A percentile compares a stretch with the other conserved stretches of the same genome.
Conservation (phyloP, 2,113 vertebrate genomes). For the Spilogale gracilis region DNA sequence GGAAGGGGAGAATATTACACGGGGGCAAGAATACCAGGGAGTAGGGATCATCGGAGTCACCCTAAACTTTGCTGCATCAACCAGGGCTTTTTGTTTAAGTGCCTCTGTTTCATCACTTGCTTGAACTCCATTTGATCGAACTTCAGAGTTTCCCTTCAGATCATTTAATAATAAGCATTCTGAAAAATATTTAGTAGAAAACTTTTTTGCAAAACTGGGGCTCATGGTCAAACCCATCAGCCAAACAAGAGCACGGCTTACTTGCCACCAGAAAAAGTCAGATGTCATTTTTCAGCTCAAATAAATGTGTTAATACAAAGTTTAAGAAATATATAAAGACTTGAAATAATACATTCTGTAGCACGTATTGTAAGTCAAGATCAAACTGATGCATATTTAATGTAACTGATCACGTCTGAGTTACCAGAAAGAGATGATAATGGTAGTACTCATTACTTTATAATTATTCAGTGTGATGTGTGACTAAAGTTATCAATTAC, state of each 20-base stretch:
- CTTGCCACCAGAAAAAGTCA: constrained; percentile 39
- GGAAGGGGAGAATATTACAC: neutral
- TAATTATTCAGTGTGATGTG: constrained; percentile 33
- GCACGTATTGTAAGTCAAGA: neutral
- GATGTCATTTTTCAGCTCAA: constrained; percentile 48
- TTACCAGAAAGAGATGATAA: constrained; percentile 44
- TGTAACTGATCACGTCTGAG: constrained; percentile 16
- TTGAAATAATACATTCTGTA: neutral
- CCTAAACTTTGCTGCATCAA: neutral
- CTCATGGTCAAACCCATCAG: neutral
- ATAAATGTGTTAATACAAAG: neutral
- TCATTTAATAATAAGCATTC: constrained; percentile 17
- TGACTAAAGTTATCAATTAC: constrained; percentile 41
- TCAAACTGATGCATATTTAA: neutral
- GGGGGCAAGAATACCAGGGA: neutral
- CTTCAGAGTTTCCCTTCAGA: neutral
- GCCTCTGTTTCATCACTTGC: neutral
- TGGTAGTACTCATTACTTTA: constrained; percentile 38
- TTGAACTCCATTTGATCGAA: constrained; percentile 21
- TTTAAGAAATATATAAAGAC: constrained; percentile 37
- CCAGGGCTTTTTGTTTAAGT: neutral
- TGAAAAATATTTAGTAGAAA: constrained; percentile 7
- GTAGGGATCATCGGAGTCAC: no score
- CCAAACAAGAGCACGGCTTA: neutral
- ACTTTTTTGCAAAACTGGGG: neutral